These are phyloP conservation scores for Chelonus formosanus DNA, from an alignment of 2,888 invertebrate species.

Conservation along the genomic window DNA sequence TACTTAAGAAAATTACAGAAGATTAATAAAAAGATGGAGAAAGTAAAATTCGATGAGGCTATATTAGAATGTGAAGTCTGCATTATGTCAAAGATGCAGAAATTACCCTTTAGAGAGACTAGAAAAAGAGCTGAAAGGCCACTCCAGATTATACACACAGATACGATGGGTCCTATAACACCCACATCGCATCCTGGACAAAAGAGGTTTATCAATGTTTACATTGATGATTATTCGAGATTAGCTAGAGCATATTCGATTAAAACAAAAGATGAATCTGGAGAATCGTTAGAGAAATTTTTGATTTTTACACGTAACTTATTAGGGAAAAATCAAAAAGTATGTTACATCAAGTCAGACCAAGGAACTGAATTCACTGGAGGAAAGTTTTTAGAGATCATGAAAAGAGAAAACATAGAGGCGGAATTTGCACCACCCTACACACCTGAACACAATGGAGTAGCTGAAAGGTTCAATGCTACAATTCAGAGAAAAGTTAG, in stretches of 20 bases:
- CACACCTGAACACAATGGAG: conserved; percentile 38
- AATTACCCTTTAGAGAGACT: conserved; percentile 37
- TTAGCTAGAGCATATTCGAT: conserved; percentile 39
- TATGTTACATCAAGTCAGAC: conserved; percentile 36
- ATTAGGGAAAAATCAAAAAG: conserved; percentile 36
- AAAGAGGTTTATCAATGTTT: conserved; percentile 38
- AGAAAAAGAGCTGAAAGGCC: conserved; percentile 33
- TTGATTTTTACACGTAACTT: conserved; percentile 40
- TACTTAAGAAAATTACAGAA: conserved; percentile 44
- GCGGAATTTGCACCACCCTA: conserved; percentile 26
- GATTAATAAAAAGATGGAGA: conserved; percentile 25
- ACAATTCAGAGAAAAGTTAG: conserved; percentile 37
- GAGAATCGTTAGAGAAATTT: conserved; percentile 41
- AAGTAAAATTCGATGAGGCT: conserved; percentile 43
- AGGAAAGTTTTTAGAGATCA: conserved; percentile 29
- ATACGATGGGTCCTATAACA: conserved; percentile 43
- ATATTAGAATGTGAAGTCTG: conserved; percentile 44
- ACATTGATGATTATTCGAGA: conserved; percentile 41
- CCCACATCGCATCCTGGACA: conserved; percentile 27
- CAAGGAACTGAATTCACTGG: conserved; percentile 40
- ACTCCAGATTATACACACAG: conserved; percentile 39
- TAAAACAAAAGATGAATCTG: conserved; percentile 44
- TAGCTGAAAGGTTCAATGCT: conserved; percentile 38
- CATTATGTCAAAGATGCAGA: conserved; percentile 42
- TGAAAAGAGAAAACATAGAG: conserved; percentile 32